Evolutionary conservation across 2,113 vertebrate genomes (phyloP).

Genomic region (Pelecanoides urinatrix): DNA sequence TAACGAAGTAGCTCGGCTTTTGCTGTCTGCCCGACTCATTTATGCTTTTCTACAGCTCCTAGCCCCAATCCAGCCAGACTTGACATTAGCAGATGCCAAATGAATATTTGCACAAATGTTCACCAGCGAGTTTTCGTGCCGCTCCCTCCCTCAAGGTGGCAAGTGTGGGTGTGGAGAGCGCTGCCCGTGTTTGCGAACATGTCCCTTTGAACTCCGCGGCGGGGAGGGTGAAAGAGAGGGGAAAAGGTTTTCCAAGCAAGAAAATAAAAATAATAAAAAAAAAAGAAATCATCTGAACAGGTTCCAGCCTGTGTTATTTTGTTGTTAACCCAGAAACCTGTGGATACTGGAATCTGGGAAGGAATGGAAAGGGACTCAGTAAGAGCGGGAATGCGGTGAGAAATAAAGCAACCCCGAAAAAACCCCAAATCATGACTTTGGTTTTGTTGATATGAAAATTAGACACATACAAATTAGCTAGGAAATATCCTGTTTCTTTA

Average conservation of each 20-base stretch:
- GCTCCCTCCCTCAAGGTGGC: conserved; percentile 60
- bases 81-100: conserved; percentile 65
- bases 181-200: conserved; percentile 31
- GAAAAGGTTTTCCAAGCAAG: conserved; percentile 61
- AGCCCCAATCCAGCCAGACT: conserved; percentile 61
- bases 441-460: conserved; percentile 50
- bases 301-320: conserved; percentile 45
- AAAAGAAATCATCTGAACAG: neutral
- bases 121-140: conserved; percentile 27
- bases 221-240: conserved; percentile 46
- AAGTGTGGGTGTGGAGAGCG: conserved; percentile 42
- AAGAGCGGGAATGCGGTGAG: neutral
- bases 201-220: conserved; percentile 64
- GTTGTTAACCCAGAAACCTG: conserved; percentile 43
- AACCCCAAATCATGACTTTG: neutral
- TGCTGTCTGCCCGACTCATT: conserved; percentile 41
- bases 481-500: conserved; percentile 58
- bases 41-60: conserved; percentile 33
- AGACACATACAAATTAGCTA: conserved; percentile 48
- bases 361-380: neutral
- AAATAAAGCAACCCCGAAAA: neutral
- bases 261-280: conserved; percentile 16
- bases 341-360: neutral
- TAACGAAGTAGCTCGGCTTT: neutral
- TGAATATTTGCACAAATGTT: conserved; percentile 65